Conservation (phyloP, 2,113 vertebrate species). For the Abramis brama region DNA sequence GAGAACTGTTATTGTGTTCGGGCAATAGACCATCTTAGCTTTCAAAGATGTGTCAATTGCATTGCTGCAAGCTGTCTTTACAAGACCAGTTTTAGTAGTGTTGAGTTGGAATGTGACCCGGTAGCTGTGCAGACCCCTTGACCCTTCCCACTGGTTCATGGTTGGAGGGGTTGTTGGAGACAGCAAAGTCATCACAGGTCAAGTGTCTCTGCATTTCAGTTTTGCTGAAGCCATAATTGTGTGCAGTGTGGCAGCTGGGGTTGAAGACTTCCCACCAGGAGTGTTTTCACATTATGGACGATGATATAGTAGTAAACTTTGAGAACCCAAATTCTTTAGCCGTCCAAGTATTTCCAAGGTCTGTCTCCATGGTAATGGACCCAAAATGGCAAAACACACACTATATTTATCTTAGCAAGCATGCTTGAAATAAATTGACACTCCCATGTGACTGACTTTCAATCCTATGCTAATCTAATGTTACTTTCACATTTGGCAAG, state of each 20-base stretch:
- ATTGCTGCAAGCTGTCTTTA: neutral
- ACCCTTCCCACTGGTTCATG: neutral
- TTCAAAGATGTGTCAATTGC: slow-evolving; percentile 11
- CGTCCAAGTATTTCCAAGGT: neutral
- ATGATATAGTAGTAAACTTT: slow-evolving; percentile 12
- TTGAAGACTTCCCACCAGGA: slow-evolving; percentile 4
- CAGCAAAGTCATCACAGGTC: slow-evolving; percentile 11
- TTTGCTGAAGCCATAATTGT: neutral
- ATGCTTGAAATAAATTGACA: slow-evolving; percentile 5
- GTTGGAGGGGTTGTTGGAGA: neutral
- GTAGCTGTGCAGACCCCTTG: neutral
- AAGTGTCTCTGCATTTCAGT: slow-evolving; percentile 6
- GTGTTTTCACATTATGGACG: neutral
- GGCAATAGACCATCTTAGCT: neutral
- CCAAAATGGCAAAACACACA: slow-evolving; percentile 2
- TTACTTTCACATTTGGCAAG: neutral
- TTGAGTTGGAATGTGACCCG: slow-evolving; percentile 21
- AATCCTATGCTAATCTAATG: neutral
- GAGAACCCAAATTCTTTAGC: slow-evolving; percentile 2
- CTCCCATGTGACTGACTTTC: slow-evolving; percentile 1
- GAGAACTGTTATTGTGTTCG: neutral
- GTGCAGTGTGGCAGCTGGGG: slow-evolving; percentile 2
- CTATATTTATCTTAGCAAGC: neutral
- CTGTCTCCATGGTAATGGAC: slow-evolving; percentile 1
- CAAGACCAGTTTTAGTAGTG: slow-evolving; percentile 29